These are phyloP conservation scores for Malurus splendens DNA, from an alignment of 2,797 vertebrate species.

Conservation along the genomic window DNA sequence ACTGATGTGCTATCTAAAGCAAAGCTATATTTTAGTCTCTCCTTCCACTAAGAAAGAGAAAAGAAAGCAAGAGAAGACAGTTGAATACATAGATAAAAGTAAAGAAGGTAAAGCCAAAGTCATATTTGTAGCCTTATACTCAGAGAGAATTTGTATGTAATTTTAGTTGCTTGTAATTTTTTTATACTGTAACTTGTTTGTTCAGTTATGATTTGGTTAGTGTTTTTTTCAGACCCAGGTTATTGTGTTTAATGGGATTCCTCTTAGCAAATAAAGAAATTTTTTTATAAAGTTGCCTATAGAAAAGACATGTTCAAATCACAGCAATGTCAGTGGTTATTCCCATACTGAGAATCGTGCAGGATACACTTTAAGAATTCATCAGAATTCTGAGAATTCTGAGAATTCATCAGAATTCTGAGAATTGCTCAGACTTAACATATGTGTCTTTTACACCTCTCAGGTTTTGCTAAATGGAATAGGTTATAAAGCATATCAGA, in stretches of 20 bases:
- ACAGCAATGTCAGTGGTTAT: background rate
- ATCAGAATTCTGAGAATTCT: no score
- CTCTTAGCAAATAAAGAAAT: background rate
- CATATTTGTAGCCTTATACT: background rate
- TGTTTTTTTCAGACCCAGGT: background rate
- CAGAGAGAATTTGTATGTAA: background rate
- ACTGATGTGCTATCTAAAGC: slow-evolving; percentile 31
- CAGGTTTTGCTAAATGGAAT: background rate
- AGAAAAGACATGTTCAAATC: background rate
- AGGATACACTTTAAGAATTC: background rate
- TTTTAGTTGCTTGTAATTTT: background rate
- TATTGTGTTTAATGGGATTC: background rate
- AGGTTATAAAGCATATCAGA: background rate
- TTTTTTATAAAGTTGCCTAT: background rate
- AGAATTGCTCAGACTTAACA: background rate
- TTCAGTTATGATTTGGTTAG: background rate
- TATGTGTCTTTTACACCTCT: background rate
- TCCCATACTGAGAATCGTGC: background rate
- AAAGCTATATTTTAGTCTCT: slow-evolving; percentile 37
- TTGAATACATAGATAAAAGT: slow-evolving; percentile 5
- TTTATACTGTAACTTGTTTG: background rate
- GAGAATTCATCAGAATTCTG: no score
- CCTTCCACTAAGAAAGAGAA: slow-evolving; percentile 1
- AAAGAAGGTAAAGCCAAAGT: background rate
- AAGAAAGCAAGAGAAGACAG: slow-evolving; percentile 35